Percentiles rank a stretch among this genome's conserved stretches.
These are phyloP conservation scores for Drosophila neoperkinsi DNA, from an alignment of 2,888 invertebrate genomes.

Conservation along the genomic window DNA sequence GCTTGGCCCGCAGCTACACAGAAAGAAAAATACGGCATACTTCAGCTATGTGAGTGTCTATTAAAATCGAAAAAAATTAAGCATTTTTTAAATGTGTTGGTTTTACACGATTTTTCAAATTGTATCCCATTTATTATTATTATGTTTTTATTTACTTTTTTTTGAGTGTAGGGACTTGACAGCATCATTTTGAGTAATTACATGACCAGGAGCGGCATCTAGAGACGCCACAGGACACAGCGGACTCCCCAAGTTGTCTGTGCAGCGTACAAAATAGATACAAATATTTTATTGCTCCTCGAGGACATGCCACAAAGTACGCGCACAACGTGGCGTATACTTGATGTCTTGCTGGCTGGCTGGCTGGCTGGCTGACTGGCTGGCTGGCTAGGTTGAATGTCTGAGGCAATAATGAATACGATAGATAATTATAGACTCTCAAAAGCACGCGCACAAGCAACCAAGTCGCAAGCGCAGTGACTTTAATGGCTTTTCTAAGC, in stretches of 20 bases:
- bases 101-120: background rate
- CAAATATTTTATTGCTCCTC: constrained; percentile 81
- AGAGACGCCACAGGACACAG: constrained; percentile 10
- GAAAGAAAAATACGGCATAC: background rate
- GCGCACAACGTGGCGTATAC: constrained; percentile 49
- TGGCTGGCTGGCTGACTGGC: background rate
- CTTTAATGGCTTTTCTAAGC: constrained; percentile 75
- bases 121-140: background rate
- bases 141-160: background rate
- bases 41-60: background rate
- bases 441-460: constrained; percentile 11
- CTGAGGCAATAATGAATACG: constrained; percentile 70
- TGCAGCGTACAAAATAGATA: constrained; percentile 67
- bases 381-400: constrained; percentile 10
- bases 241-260: constrained; percentile 11
- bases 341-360: constrained; percentile 25
- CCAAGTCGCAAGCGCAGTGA: constrained; percentile 47
- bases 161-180: constrained; percentile 15
- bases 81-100: background rate
- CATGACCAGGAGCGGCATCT: constrained; percentile 59
- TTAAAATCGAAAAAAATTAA: background rate
- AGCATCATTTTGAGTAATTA: constrained; percentile 79
- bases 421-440: constrained; percentile 73
- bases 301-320: constrained; percentile 66
- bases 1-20: constrained; percentile 6